Base-by-base conservation (phyloP, 2,888 invertebrate genomes). In the Luffia ferchaultella region DNA sequence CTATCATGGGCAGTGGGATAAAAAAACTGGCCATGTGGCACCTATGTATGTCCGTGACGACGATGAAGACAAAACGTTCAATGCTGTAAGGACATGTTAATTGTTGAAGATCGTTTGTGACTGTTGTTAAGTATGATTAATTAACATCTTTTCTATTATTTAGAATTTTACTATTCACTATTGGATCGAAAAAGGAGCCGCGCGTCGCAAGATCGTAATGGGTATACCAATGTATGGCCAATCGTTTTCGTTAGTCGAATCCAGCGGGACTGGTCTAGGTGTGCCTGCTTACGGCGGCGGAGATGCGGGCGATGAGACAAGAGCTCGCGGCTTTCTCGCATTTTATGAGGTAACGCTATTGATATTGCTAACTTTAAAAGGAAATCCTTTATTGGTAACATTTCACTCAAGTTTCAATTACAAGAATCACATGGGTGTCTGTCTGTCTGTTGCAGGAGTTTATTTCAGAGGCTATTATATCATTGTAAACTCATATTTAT, bases 181-280 rank as follows among this genome's bases (percentile, higher is more conserved):
- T 68, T 96, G 96, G 96, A 87, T 95, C 18, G 80, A 86, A 54
- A 86, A 89, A 70, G 96, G 96, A 2, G 94, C 95, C 0, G 88
- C 91, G 16, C 85, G 88, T 1, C 87, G 87, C 50, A 96, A 96
- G 67, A 68, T 96, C 0, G 86, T 96, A 0, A 86, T 96, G 88
- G 96, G 96, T 15, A 90, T 93, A 76, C 95, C 96, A 0, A 89
- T 94, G 85, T 96, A 96, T 62, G 96, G 95, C 0, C 95, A 95
- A 66, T 93, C 94, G 0, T 96, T 95, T 73, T 90, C 93, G 1
- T 71, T 96, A 50, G 89, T 90, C 16, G 90, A 93, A 57, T 76
- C 73, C 30, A 82, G 83, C 7, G 86, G 89, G 45, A 76, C 76
- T 50, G 91, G 89, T 1, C 74, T 95, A 2, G 93, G 95, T 62